phyloP scores from a whole-genome alignment of 2,113 vertebrate species.

The Cyprinus carpio region DNA sequence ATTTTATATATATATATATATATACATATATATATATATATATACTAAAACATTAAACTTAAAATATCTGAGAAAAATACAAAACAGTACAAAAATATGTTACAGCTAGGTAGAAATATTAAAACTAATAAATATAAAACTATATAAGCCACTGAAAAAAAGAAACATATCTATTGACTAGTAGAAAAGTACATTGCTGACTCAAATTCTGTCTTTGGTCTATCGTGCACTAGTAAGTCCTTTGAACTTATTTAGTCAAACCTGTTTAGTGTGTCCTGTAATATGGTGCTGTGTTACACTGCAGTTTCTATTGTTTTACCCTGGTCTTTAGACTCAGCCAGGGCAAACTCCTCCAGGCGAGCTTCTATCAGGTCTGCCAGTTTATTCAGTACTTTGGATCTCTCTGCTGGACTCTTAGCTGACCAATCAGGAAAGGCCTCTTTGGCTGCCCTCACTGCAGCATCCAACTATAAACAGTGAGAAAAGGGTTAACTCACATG shows the following conservation, averaged over 20 bases:
- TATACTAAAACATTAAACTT: no score
- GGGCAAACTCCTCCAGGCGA: constrained; percentile 85
- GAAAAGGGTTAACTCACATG: not conserved
- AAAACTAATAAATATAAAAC: no score
- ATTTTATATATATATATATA: no score
- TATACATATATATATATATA: no score
- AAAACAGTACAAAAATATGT: no score
- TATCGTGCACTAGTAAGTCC: not conserved
- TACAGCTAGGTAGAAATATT: no score
- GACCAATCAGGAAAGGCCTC: constrained; percentile 89
- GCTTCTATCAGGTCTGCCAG: constrained; percentile 88
- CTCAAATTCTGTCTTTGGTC: not conserved
- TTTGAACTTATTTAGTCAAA: not conserved
- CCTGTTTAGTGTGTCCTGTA: not conserved
- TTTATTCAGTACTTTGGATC: constrained; percentile 82
- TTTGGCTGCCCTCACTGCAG: constrained; percentile 87
- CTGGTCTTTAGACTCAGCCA: constrained; percentile 95
- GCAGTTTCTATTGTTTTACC: constrained; percentile 70
- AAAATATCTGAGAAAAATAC: no score
- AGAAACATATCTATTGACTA: not conserved
- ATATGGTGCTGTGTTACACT: not conserved
- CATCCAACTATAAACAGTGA: constrained; percentile 78
- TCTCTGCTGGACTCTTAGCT: constrained; percentile 77
- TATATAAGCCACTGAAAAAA: not conserved
- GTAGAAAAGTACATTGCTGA: not conserved